phyloP scores from a whole-genome alignment of 2,888 invertebrate species.

The Andrena hattorfiana region DNA sequence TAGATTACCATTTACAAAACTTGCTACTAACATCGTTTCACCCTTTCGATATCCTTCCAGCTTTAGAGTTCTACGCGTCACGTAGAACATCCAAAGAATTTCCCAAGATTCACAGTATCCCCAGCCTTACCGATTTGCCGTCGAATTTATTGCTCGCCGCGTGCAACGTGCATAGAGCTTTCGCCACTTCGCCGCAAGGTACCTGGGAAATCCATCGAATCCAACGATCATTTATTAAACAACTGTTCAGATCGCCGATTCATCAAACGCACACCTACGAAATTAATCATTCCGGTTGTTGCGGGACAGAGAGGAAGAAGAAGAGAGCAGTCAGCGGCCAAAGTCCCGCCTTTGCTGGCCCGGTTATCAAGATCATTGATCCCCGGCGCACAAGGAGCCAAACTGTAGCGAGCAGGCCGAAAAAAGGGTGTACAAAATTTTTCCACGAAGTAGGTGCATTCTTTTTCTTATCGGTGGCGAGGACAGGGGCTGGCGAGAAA shows the following conservation, averaged over 20 bases:
- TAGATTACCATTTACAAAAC: conserved; percentile 14
- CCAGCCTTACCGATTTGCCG: background rate
- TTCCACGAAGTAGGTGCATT: conserved; percentile 57
- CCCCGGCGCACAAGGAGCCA: conserved; percentile 35
- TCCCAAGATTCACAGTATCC: background rate
- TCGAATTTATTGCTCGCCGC: background rate
- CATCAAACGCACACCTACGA: conserved; percentile 45
- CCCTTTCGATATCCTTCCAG: background rate
- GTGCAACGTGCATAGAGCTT: too few species aligned
- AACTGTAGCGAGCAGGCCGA: conserved; percentile 16
- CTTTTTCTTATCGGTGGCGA: conserved; percentile 52
- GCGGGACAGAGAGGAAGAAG: conserved; percentile 7
- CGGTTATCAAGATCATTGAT: conserved; percentile 58
- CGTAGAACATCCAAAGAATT: background rate
- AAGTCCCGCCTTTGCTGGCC: conserved; percentile 45
- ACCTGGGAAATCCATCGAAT: background rate
- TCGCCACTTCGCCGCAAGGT: background rate
- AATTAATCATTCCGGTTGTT: conserved; percentile 43
- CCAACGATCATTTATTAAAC: conserved; percentile 8
- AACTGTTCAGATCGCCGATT: background rate
- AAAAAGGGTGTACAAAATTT: conserved; percentile 32
- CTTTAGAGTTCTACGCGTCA: too few species aligned
- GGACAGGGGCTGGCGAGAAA: conserved; percentile 56
- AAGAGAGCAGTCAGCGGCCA: conserved; percentile 30
- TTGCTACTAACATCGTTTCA: background rate